These are phyloP conservation scores for Podabrus alpinus DNA, from an alignment of 2,888 invertebrate species.

Conservation along the genomic window DNA sequence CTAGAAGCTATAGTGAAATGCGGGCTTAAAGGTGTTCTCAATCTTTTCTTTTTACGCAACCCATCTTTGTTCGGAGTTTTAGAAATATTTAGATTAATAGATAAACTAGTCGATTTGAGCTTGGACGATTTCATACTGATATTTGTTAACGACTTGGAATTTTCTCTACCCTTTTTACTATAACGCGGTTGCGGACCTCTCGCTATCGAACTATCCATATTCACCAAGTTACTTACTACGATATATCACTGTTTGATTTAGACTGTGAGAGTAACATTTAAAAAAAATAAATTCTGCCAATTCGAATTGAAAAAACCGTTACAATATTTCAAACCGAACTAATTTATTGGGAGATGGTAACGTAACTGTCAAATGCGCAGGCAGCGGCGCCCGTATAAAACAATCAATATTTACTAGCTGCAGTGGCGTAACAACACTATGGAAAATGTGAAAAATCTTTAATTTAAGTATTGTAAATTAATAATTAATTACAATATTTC, in stretches of 20 bases:
- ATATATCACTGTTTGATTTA: slow-evolving; percentile 80
- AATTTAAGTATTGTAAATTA: too few relatives aligned
- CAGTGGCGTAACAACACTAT: not conserved
- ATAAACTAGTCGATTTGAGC: slow-evolving; percentile 58
- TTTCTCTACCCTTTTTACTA: slow-evolving; percentile 73
- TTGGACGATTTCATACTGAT: slow-evolving; percentile 71
- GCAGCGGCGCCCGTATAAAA: not conserved
- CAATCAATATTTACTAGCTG: too few relatives aligned
- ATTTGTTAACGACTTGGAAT: slow-evolving; percentile 58
- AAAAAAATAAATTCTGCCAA: not conserved
- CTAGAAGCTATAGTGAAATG: too few relatives aligned
- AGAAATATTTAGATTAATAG: slow-evolving; percentile 52
- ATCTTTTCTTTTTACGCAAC: slow-evolving; percentile 63
- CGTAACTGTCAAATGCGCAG: not conserved
- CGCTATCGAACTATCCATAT: slow-evolving; percentile 78
- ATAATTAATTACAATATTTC: too few relatives aligned
- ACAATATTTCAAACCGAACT: not conserved
- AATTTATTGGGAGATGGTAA: not conserved
- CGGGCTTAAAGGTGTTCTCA: slow-evolving; percentile 70
- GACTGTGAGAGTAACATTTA: slow-evolving; percentile 73
- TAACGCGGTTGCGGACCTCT: slow-evolving; percentile 79
- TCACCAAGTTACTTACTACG: slow-evolving; percentile 73
- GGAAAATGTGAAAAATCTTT: not conserved
- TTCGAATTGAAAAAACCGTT: not conserved
- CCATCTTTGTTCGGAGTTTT: slow-evolving; percentile 63